A percentile compares a stretch with the other conserved stretches of the same genome.
Conservation (phyloP, 2,113 vertebrate genomes). For the Octodon degus region DNA sequence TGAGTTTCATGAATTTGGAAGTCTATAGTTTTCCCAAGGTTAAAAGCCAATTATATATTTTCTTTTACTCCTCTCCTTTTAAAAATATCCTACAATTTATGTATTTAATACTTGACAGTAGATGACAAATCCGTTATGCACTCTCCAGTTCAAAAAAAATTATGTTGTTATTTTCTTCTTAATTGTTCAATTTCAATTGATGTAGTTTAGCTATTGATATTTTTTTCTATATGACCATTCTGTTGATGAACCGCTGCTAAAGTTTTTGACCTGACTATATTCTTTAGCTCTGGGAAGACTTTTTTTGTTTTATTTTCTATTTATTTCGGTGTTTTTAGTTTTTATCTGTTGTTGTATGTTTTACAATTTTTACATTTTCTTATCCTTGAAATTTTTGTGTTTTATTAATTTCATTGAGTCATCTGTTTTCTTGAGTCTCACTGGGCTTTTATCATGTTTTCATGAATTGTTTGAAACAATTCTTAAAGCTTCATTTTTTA, state of each 20-base stretch:
- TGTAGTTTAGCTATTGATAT: background rate
- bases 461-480: background rate
- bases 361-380: background rate
- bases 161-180: background rate
- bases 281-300: background rate
- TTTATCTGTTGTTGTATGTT: background rate
- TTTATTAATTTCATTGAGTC: background rate
- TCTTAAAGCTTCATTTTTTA: background rate
- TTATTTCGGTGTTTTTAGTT: background rate
- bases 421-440: background rate
- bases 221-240: background rate
- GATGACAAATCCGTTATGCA: background rate
- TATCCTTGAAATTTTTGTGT: background rate
- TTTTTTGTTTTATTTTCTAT: background rate
- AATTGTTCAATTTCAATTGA: background rate
- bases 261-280: background rate
- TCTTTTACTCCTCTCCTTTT: background rate
- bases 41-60: background rate
- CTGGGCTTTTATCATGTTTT: background rate
- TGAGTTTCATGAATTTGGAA: background rate
- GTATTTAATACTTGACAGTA: background rate
- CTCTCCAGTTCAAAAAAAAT: background rate
- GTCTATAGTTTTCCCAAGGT: background rate
- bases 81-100: background rate
- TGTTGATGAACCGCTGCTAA: background rate